phyloP scores from a whole-genome alignment of 2,113 vertebrate genomes.

The Trogon surrucura region DNA sequence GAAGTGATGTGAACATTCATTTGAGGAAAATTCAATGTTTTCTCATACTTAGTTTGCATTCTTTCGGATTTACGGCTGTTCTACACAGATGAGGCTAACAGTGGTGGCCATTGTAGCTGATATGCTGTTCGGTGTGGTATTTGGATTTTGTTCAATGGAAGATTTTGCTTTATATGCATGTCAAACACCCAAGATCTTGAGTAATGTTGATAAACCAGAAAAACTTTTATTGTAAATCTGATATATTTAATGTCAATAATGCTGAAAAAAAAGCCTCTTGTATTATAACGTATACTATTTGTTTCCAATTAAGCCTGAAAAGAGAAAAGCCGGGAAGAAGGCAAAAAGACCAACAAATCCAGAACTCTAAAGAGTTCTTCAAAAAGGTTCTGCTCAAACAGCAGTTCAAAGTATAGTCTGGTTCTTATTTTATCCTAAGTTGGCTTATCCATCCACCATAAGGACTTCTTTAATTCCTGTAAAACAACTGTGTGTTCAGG shows the following conservation, averaged over 20 bases:
- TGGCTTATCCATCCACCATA: slow-evolving; percentile 66
- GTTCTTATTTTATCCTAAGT: slow-evolving; percentile 66
- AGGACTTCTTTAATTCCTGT: slow-evolving; percentile 68
- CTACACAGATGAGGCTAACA: not conserved
- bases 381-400: slow-evolving; percentile 57
- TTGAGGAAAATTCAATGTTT: not conserved
- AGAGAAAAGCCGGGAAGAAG: not conserved
- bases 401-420: slow-evolving; percentile 56
- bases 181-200: not conserved
- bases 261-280: not conserved
- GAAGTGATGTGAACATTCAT: not conserved
- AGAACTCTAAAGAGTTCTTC: slow-evolving; percentile 56
- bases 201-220: not conserved
- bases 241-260: not conserved
- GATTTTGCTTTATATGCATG: not conserved
- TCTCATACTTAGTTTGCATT: not conserved
- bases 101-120: not conserved
- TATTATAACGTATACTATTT: not conserved
- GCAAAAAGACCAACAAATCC: slow-evolving; percentile 28
- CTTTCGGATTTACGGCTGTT: not conserved
- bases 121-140: not conserved
- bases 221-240: not conserved
- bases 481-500: slow-evolving; percentile 71
- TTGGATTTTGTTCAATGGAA: not conserved
- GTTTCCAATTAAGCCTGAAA: not conserved